Conservation (phyloP, 2,113 vertebrate genomes). For the Camelus bactrianus region DNA sequence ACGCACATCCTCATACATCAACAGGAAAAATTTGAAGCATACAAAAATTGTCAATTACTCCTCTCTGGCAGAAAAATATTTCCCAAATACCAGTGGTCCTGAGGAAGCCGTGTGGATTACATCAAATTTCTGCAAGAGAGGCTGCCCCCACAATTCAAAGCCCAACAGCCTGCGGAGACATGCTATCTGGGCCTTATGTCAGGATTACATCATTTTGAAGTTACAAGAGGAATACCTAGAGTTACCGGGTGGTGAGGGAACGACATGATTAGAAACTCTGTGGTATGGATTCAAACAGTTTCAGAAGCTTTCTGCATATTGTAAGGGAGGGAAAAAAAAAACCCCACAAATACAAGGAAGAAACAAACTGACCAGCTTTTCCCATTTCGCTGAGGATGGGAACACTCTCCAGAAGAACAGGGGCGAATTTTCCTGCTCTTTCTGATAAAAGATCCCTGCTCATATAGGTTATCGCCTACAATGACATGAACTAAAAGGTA, state of each 20-base stretch:
- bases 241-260: neutral
- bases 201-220: conserved; percentile 77
- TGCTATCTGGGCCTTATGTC: conserved; percentile 68
- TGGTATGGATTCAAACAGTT: neutral
- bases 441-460: conserved; percentile 68
- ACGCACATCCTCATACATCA: neutral
- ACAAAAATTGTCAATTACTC: conserved; percentile 46
- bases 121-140: conserved; percentile 42
- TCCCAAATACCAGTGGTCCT: conserved; percentile 44
- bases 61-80: neutral
- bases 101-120: conserved; percentile 50
- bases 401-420: neutral
- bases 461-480: conserved; percentile 73
- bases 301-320: conserved; percentile 57
- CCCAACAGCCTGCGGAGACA: conserved; percentile 67
- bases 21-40: conserved; percentile 38
- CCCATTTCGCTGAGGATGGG: conserved; percentile 59
- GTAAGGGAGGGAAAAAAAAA: neutral
- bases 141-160: conserved; percentile 55
- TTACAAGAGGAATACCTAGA: conserved; percentile 61
- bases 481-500: conserved; percentile 71
- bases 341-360: neutral
- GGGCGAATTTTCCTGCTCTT: conserved; percentile 71
- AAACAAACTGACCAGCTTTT: conserved; percentile 41
- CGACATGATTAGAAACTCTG: conserved; percentile 36